These are phyloP conservation scores for Tetragnatha montana DNA, from an alignment of 2,888 invertebrate species.

Conservation along the genomic window DNA sequence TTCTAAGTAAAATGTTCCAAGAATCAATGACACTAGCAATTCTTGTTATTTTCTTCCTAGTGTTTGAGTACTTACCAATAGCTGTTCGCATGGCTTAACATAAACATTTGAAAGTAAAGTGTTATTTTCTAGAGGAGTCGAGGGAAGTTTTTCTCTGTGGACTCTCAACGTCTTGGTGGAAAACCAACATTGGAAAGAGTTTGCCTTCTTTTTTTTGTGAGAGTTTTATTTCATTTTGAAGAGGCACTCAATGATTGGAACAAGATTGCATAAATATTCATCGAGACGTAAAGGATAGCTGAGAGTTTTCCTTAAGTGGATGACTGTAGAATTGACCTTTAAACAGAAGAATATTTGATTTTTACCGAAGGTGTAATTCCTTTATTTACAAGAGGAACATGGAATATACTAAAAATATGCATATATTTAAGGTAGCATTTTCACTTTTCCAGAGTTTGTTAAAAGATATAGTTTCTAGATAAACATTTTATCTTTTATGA, in stretches of 20 bases:
- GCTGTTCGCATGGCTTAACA: neutral
- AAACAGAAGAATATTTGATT: too few relatives aligned
- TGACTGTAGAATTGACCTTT: neutral
- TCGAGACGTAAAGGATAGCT: neutral
- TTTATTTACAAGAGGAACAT: too few relatives aligned
- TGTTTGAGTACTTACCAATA: neutral
- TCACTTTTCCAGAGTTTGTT: too few relatives aligned
- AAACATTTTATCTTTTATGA: too few relatives aligned
- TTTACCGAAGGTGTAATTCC: too few relatives aligned
- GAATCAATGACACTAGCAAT: neutral
- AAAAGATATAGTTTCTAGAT: too few relatives aligned
- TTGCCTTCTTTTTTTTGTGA: neutral
- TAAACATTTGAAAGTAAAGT: neutral
- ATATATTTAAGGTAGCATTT: too few relatives aligned
- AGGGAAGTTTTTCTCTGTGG: neutral
- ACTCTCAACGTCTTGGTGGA: neutral
- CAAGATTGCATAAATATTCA: neutral
- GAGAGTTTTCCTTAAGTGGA: neutral
- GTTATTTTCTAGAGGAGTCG: neutral
- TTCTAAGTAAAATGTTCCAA: neutral
- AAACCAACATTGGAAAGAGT: neutral
- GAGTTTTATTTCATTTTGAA: neutral
- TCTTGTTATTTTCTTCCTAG: neutral
- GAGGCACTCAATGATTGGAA: neutral
- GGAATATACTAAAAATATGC: too few relatives aligned